Evolutionary conservation across 1,140 invertebrate genomes (phyloP), one percentile per base, ranked within the genome.

Genomic region (Drosophila nasuta): DNA sequence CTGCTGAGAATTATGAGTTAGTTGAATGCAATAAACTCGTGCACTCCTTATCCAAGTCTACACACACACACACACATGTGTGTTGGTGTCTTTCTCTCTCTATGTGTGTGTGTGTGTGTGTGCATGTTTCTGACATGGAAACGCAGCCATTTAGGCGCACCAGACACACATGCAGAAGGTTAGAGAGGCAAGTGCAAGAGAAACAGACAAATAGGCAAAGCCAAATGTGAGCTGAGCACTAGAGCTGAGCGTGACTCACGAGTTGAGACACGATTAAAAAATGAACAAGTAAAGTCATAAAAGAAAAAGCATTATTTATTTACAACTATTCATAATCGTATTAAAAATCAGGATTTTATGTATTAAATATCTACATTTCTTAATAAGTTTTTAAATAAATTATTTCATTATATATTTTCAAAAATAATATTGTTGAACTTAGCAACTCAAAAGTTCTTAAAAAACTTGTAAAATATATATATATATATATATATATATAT

Each of bases 11-110:
- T 79, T 79, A 76, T 79, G 67, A 79, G 73, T 79, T 76, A 79
- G 73, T 76, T 70, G 77, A 79, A 79, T 79, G 77, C 77, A 79
- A 79, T 79, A 79, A 79, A 72, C 73, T 76, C 67, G 11, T 66
- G 62, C 43, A 35, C 45, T 33, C 11, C 5, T 20, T 41, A 15
- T 28, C 6, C 35, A 30, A n/a, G 41, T 20, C 8, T 5, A 17
- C 20, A 25, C 20, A 20, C 20, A 20, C 20, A 20, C 20, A 25
- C 20, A 25, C 20, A 25, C 13, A 46, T n/a, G 8, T 56, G 49
- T 57, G 38, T 51, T 25, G 38, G 11, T 28, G 51, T 58, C 49
- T 69, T 20, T 13, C 41, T 46, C 43, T 49, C 28, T 33, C 43
- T 57, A 28, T 59, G 38, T 52, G 45, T 54, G 56, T 13, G 7